Conservation (phyloP, 2,113 vertebrate genomes). For the Leiothrix lutea region DNA sequence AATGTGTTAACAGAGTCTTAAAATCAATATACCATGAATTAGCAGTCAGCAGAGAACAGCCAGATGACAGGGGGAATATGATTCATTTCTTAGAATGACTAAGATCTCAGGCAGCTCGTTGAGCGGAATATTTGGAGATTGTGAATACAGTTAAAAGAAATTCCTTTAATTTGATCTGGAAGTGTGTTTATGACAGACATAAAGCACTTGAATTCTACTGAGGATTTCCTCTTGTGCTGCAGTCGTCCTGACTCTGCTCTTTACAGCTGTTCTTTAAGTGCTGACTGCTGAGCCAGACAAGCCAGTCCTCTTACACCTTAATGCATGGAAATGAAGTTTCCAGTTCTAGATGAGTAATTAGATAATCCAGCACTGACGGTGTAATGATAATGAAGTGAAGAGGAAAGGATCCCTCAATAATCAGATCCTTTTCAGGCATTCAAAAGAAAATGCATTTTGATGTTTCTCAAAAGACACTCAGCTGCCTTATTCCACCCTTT, state of each 20-base stretch:
- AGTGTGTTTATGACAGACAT: conserved; percentile 50
- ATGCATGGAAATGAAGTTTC: conserved; percentile 43
- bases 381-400: neutral
- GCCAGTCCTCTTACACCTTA: conserved; percentile 18
- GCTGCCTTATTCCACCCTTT: neutral
- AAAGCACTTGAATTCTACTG: conserved; percentile 51
- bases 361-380: conserved; percentile 46
- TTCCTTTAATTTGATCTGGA: conserved; percentile 65
- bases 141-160: conserved; percentile 31
- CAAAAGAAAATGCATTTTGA: conserved; percentile 32
- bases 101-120: conserved; percentile 52
- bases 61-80: conserved; percentile 49
- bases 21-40: conserved; percentile 73
- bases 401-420: conserved; percentile 42
- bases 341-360: conserved; percentile 12
- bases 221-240: conserved; percentile 32
- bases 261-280: conserved; percentile 31
- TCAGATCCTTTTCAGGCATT: conserved; percentile 25
- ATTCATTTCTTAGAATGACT: conserved; percentile 68
- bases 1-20: conserved; percentile 60
- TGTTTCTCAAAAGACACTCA: conserved; percentile 43
- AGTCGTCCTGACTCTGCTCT: neutral
- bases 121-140: conserved; percentile 25
- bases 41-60: conserved; percentile 63
- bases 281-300: conserved; percentile 20